These are phyloP conservation scores for Brachionus manjavacas DNA, from an alignment of 1,140 invertebrate genomes.

Conservation along the genomic window DNA sequence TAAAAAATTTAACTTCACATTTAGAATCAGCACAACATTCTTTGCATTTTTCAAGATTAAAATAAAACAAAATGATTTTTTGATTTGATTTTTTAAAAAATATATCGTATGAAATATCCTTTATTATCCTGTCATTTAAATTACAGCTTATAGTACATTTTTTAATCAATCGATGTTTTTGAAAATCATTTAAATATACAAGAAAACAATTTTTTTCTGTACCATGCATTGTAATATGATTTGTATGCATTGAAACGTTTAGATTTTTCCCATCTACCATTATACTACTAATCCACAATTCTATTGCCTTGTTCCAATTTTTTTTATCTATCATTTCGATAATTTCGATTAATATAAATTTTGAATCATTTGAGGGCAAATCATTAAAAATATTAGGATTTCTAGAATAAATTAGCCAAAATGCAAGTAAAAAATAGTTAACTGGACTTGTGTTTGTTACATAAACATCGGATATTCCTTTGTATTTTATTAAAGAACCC, in stretches of 20 bases:
- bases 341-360: neutral
- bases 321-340: neutral
- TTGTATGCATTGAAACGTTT: neutral
- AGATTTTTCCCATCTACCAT: neutral
- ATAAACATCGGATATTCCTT: neutral
- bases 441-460: neutral
- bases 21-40: neutral
- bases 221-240: neutral
- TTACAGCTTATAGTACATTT: neutral
- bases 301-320: slow-evolving; percentile 26
- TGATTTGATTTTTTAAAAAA: neutral
- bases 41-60: neutral
- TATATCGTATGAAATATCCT: neutral
- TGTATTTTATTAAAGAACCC: neutral
- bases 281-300: neutral
- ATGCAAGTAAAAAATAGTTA: neutral
- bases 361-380: neutral
- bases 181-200: neutral
- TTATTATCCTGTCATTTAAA: neutral
- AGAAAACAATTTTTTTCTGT: neutral
- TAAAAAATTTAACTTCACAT: neutral
- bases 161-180: neutral
- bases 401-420: neutral
- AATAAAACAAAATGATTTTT: neutral
- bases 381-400: neutral